Base-by-base conservation (phyloP, 53 echinoderm and acorn worm species). In the Echinarachnius parma region DNA sequence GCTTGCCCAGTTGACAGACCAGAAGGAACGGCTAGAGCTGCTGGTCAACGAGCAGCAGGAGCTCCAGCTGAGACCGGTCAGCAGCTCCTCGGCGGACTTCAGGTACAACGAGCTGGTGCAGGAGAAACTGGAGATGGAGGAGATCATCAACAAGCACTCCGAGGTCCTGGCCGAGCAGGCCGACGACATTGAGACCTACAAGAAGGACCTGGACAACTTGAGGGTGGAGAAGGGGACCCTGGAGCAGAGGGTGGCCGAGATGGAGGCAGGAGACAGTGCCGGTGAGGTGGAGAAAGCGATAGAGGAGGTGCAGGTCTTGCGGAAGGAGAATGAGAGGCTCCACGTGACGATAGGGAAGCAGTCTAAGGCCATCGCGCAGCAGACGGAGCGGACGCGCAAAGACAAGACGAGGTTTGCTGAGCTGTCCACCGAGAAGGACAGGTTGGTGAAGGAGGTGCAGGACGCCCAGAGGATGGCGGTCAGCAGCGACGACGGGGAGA, bases 341-440 rank as follows among this genome's bases (percentile, higher is more conserved):
- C 86, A 93, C 52, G 71, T 52, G 28, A 77, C 60, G 67, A 66
- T 89, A 4, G 59, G 46, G 5, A 89, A 93, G 44, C 93, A 93
- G 66, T 89, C 89, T 15, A 86, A 89, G 57, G 88, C 92, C 5
- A 89, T 93, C 18, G 86, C 86, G 11, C 83, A 89, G 54, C 92
- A 87, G 60, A 92, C 83, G 9, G 92, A 92, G 4, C 66, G 85
- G 33, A 80, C 58, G 15, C 64, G 89, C 7, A 86, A 83, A 29
- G 84, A 93, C 14, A 89, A 89, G 57, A 34, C 83, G 66, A 83
- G 74, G 23, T 61, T 78, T 32, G 48, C 80, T 16, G 86, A 86
- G 39, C 61, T 93, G n/a, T 28, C 69, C 1, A 75, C 72, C 22
- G 93, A 93, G 23, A 71, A 61, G 19, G 93, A 93, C 10, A 55